Evolutionary conservation across 1,140 invertebrate species (phyloP), one percentile per base, ranked within the genome.

Genomic region (Stenopsyche tienmushanensis): DNA sequence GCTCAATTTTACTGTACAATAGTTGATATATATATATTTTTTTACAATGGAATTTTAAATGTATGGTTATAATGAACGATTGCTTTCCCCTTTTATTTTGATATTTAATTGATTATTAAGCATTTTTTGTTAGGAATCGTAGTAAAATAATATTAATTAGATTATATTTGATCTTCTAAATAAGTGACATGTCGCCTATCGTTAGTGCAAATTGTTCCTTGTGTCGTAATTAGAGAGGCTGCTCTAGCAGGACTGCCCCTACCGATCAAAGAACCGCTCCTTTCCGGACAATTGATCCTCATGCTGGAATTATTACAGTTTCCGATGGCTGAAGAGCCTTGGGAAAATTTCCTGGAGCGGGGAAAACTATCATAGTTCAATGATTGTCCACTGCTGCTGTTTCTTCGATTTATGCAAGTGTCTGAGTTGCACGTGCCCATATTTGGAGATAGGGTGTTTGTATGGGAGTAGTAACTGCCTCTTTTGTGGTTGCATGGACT

Each of bases 91-190:
- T n/a, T n/a, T n/a, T n/a, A n/a, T n/a, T n/a, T n/a, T n/a, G n/a
- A n/a, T n/a, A n/a, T n/a, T n/a, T n/a, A n/a, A n/a, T n/a, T n/a
- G n/a, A n/a, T n/a, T n/a, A n/a, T n/a, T n/a, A n/a, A n/a, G n/a
- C n/a, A n/a, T n/a, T n/a, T n/a, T n/a, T n/a, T n/a, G n/a, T n/a
- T n/a, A n/a, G n/a, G n/a, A n/a, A n/a, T n/a, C n/a, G n/a, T n/a
- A n/a, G n/a, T n/a, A n/a, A n/a, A n/a, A n/a, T n/a, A n/a, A n/a
- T n/a, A n/a, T n/a, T n/a, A n/a, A n/a, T n/a, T n/a, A n/a, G 15
- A 18, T 52, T 70, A 70, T 13, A 70, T 66, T 39, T 70, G 69
- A 57, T 70, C 69, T 45, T 70, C 69, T 44, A 70, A 29, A 47
- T 70, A 70, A 8, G 57, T 47, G 18, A 67, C 57, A 17, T 67